Evolutionary conservation across 2,888 invertebrate species (phyloP), one percentile per base, ranked within the genome.

Genomic region (Oscheius sp.): DNA sequence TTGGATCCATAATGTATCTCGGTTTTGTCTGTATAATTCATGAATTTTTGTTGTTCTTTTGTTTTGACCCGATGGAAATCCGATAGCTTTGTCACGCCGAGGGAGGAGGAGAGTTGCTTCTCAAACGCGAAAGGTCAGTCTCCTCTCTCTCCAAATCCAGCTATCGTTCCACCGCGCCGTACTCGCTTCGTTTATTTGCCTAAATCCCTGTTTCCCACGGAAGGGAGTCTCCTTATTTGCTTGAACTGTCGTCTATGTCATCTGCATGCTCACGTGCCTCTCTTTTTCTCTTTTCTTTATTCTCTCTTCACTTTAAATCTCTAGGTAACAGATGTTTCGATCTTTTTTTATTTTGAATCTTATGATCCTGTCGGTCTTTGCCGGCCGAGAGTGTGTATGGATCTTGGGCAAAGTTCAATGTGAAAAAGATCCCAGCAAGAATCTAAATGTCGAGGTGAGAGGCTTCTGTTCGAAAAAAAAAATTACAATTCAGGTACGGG

Each of bases 401-500:
- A 78, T 81, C 6, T 66, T 78, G 12, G 85, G 85, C 39, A 72
- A 77, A 34, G 76, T 85, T 20, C 70, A 77, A 33, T 85, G 85
- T 71, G 75, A 82, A 42, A 73, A 72, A 42, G 79, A 85, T 68
- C 67, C 78, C 27, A 70, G 71, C 53, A 83, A 84, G 69, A 80
- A 82, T 65, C 63, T 76, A 46, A 85, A 85, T 69, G 85, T 85
- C 23, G 85, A 85, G 76, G 82, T 85, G 29, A 29, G 29, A n/a
- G n/a, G 17, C 39, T 48, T 27, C 17, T 20, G 10, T 39, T 12
- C 10, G 3, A 17, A 12, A 20, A 3, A 2, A 2, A 6, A 58
- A 8, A n/a, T 23, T 25, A n/a, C 12, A 33, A 52, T 69, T 39
- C 69, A 80, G 79, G 68, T 80, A 27, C 80, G 85, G 27, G 83